Evolutionary conservation across 2,113 vertebrate genomes (phyloP).

Genomic region (Calyptomena viridis): DNA sequence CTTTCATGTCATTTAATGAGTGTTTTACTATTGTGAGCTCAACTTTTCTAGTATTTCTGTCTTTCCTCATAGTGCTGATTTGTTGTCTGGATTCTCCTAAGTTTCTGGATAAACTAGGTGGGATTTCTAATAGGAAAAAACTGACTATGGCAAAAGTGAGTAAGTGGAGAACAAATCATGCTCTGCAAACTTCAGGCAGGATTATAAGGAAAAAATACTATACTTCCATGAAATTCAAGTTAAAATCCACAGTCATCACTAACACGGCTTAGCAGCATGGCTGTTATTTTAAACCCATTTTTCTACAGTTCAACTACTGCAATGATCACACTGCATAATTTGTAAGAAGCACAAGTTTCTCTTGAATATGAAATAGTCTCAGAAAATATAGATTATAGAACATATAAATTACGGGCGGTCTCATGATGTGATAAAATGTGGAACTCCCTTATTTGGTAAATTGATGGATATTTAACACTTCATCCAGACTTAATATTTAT

Average conservation of each 20-base stretch:
- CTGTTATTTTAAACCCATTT: not conserved
- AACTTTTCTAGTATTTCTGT: not conserved
- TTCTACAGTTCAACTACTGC: not conserved
- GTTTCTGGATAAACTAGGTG: not conserved
- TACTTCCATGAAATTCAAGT: not conserved
- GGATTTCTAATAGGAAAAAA: not conserved
- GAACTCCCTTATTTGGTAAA: rapidly evolving
- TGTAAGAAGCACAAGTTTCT: not conserved
- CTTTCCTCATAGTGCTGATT: not conserved
- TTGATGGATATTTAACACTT: not conserved
- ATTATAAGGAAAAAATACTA: not conserved
- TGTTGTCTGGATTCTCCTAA: not conserved
- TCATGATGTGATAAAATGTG: not conserved
- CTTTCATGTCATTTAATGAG: not conserved
- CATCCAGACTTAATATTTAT: not conserved
- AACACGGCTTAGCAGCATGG: not conserved
- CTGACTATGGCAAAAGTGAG: not conserved
- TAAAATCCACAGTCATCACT: not conserved
- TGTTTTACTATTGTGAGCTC: not conserved
- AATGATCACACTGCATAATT: not conserved
- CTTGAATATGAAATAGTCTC: not conserved
- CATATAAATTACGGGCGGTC: not conserved
- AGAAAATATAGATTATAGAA: not conserved
- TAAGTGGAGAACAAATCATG: not conserved
- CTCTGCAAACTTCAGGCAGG: not conserved